A percentile compares a stretch with the other conserved stretches of the same genome.
phyloP scores from a whole-genome alignment of 2,888 invertebrate species.

The Alviniconcha strummeri region DNA sequence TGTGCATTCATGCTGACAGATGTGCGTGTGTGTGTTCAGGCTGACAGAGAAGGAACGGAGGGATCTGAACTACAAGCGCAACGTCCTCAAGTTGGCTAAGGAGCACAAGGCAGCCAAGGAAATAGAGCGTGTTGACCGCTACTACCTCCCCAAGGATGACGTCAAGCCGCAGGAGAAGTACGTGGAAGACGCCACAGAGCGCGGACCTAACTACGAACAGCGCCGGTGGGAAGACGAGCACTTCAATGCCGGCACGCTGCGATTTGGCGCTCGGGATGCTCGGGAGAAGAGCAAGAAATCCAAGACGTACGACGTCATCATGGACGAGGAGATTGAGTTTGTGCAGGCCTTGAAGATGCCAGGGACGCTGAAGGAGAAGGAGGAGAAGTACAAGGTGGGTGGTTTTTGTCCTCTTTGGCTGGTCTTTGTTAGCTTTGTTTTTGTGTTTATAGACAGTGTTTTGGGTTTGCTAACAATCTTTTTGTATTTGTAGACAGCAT shows the following conservation, averaged over 20 bases:
- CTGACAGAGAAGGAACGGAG: conserved; percentile 89
- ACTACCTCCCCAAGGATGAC: conserved; percentile 90
- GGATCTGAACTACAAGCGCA: conserved; percentile 92
- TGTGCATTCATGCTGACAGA: neutral
- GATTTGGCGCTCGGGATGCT: conserved; percentile 94
- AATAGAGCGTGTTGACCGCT: conserved; percentile 92
- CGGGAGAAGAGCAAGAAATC: conserved; percentile 70
- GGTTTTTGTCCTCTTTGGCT: neutral
- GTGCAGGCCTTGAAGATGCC: conserved; percentile 82
- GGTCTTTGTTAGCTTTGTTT: too few species aligned
- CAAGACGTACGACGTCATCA: conserved; percentile 90
- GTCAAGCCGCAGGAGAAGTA: conserved; percentile 70
- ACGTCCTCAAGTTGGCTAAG: conserved; percentile 90
- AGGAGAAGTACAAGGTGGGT: conserved; percentile 26
- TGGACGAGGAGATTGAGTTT: conserved; percentile 98
- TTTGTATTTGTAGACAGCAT: too few species aligned
- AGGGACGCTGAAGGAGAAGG: conserved; percentile 72
- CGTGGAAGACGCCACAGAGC: conserved; percentile 85
- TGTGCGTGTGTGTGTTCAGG: conserved; percentile 75
- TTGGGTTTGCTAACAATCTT: too few species aligned
- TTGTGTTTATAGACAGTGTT: too few species aligned
- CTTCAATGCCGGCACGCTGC: conserved; percentile 92
- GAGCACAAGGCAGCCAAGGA: conserved; percentile 97
- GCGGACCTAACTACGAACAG: conserved; percentile 77
- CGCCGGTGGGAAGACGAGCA: conserved; percentile 99